These are phyloP conservation scores for Hydrolagus affinis DNA, from an alignment of 2,113 vertebrate species.

Conservation along the genomic window DNA sequence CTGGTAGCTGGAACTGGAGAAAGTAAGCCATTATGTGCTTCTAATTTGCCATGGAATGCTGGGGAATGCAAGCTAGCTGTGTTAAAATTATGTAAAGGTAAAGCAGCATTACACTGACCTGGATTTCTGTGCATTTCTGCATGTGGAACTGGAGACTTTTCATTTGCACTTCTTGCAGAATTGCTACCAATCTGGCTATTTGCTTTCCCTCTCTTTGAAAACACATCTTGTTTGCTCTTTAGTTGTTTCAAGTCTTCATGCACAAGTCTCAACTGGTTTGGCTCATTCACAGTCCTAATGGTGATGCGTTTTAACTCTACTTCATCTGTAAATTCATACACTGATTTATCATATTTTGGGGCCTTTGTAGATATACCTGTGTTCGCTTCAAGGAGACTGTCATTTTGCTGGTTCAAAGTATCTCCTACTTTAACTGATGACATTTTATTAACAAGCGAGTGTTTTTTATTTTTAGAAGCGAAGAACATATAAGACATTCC, in stretches of 20 bases:
- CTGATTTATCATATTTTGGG: slow-evolving; percentile 22
- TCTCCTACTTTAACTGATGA: slow-evolving; percentile 23
- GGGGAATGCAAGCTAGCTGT: neutral
- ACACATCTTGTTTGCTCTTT: slow-evolving; percentile 9
- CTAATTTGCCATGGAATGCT: neutral
- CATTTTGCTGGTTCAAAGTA: slow-evolving; percentile 6
- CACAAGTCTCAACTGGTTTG: slow-evolving; percentile 2
- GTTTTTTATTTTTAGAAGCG: slow-evolving; percentile 32
- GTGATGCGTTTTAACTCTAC: slow-evolving; percentile 30
- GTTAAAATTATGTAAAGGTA: neutral
- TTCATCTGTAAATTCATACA: slow-evolving; percentile 32
- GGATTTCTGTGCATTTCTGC: neutral
- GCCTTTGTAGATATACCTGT: slow-evolving; percentile 7
- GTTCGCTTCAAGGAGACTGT: slow-evolving; percentile 1
- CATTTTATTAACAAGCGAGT: neutral
- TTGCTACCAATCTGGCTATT: neutral
- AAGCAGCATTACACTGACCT: slow-evolving; percentile 18
- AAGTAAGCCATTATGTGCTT: slow-evolving; percentile 2
- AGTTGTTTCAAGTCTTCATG: neutral
- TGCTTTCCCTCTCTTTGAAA: slow-evolving; percentile 12
- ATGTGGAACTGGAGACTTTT: neutral
- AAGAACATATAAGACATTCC: slow-evolving; percentile 29
- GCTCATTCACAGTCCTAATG: slow-evolving; percentile 18
- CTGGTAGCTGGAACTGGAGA: slow-evolving; percentile 18
- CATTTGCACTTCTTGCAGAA: neutral